Conservation (phyloP, 2,797 vertebrate species). For the Neoniphon sammara region DNA sequence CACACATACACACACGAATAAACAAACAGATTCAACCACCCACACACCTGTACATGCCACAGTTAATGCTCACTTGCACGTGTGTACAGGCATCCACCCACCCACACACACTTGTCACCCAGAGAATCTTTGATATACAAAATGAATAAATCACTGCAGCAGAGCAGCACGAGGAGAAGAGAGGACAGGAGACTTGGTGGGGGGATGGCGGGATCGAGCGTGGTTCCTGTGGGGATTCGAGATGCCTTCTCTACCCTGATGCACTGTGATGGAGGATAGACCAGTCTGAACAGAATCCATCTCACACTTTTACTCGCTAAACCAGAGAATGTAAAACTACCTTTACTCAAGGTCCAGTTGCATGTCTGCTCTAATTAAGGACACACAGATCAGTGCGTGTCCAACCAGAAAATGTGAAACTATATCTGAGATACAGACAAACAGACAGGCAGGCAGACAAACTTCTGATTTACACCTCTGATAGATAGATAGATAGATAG, state of each 20-base stretch:
- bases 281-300: slow-evolving; percentile 63
- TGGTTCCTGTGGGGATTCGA: slow-evolving; percentile 55
- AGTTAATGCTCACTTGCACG: slow-evolving; percentile 55
- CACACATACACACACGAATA: slow-evolving; percentile 25
- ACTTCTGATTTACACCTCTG: no score
- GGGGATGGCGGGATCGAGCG: slow-evolving; percentile 61
- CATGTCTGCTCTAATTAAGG: slow-evolving; percentile 27
- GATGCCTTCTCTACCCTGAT: slow-evolving; percentile 67
- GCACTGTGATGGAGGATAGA: slow-evolving; percentile 71
- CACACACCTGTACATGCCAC: slow-evolving; percentile 57
- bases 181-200: slow-evolving; percentile 53
- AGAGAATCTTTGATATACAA: slow-evolving; percentile 72
- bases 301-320: slow-evolving; percentile 44
- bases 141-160: slow-evolving; percentile 74
- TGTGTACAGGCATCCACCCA: slow-evolving; percentile 8
- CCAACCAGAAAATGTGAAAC: neutral
- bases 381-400: neutral
- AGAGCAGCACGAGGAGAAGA: slow-evolving; percentile 63
- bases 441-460: neutral
- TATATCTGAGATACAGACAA: slow-evolving; percentile 4
- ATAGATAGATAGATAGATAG: slow-evolving; percentile 5
- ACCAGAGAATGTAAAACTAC: slow-evolving; percentile 45
- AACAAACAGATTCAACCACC: slow-evolving; percentile 54
- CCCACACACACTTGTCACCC: slow-evolving; percentile 53
- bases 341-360: slow-evolving; percentile 40